phyloP scores from a whole-genome alignment of 2,888 invertebrate genomes.

The Nematopogon swammerdamellus region DNA sequence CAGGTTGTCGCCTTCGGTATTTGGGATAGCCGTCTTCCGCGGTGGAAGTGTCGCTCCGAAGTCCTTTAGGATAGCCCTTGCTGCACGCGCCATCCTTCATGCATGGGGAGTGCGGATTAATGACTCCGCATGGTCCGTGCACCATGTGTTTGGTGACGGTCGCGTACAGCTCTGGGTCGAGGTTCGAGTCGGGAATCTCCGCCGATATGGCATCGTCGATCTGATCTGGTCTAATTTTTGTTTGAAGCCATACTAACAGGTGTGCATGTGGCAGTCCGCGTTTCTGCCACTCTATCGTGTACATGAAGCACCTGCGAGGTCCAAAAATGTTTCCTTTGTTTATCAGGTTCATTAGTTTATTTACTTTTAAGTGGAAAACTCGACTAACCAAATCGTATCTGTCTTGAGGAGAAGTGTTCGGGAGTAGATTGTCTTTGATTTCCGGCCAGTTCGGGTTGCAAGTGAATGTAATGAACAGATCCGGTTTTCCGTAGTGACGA shows the following conservation, averaged over 20 bases:
- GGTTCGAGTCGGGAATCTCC: background rate
- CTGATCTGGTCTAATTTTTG: background rate
- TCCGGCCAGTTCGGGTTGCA: background rate
- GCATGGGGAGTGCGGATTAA: conserved; percentile 6
- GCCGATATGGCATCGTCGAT: background rate
- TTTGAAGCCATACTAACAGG: background rate
- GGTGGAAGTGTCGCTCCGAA: conserved; percentile 16
- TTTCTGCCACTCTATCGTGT: conserved; percentile 1
- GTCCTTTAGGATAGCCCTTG: conserved; percentile 18
- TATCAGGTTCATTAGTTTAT: conserved; percentile 2
- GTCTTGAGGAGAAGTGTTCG: background rate
- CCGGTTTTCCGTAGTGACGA: background rate
- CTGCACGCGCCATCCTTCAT: conserved; percentile 14
- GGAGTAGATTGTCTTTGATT: background rate
- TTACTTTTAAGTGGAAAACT: background rate
- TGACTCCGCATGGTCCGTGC: conserved; percentile 7
- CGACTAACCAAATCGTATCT: background rate
- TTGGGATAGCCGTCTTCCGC: conserved; percentile 17
- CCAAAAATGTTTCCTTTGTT: background rate
- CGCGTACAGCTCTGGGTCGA: conserved; percentile 4
- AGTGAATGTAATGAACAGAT: background rate
- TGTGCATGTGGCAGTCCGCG: background rate
- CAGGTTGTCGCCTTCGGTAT: conserved; percentile 2
- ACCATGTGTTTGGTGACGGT: conserved; percentile 6
- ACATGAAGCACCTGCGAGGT: background rate